Evolutionary conservation across 2,888 invertebrate species (phyloP).

Genomic region (Phorcus lineatus): DNA sequence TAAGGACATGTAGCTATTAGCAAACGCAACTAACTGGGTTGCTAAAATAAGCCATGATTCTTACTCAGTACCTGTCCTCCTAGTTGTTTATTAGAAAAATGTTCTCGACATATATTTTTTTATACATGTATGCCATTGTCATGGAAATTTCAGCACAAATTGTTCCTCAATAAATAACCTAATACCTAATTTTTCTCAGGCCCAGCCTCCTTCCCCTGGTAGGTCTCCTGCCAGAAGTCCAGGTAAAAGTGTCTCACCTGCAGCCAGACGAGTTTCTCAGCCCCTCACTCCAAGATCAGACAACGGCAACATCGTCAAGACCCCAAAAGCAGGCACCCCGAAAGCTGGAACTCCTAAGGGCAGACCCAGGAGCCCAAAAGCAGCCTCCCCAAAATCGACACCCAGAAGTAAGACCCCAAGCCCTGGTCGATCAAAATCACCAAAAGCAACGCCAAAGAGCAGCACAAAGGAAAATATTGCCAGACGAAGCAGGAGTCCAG

Average conservation of each 20-base stretch:
- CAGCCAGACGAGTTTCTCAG: not conserved
- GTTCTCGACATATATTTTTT: too few relatives aligned
- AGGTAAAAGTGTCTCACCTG: not conserved
- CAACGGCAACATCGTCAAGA: slow-evolving; percentile 35
- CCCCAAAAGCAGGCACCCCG: slow-evolving; percentile 38
- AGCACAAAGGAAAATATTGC: not conserved
- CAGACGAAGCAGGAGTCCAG: not conserved
- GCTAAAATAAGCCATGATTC: too few relatives aligned
- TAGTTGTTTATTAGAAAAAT: too few relatives aligned
- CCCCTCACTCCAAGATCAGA: slow-evolving; percentile 41
- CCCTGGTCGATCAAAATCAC: slow-evolving; percentile 22
- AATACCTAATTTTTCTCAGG: too few relatives aligned
- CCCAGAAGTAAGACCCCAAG: slow-evolving; percentile 13
- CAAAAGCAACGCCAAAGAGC: not conserved
- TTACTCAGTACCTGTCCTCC: too few relatives aligned
- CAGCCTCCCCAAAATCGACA: slow-evolving; percentile 14
- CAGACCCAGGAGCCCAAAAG: slow-evolving; percentile 21
- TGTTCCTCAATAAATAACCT: too few relatives aligned
- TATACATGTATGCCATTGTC: too few relatives aligned
- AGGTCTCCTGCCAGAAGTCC: slow-evolving; percentile 26
- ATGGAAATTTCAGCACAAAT: too few relatives aligned
- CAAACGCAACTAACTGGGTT: too few relatives aligned
- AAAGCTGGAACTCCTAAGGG: slow-evolving; percentile 31
- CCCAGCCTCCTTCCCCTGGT: slow-evolving; percentile 32
- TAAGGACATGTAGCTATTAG: too few relatives aligned